phyloP scores from a whole-genome alignment of 2,797 vertebrate genomes.

The Periophthalmus magnuspinnatus region DNA sequence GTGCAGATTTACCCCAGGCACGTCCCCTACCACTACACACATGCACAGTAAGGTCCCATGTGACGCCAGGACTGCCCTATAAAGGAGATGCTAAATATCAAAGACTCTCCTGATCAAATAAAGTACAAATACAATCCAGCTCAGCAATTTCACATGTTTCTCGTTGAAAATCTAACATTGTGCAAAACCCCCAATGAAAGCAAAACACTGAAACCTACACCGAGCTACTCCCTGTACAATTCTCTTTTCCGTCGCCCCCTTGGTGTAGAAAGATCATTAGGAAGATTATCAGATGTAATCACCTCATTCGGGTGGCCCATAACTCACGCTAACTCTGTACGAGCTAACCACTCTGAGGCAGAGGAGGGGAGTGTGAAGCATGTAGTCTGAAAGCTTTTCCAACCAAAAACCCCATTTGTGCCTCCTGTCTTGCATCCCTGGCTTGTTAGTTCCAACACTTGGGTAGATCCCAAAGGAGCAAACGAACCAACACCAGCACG shows the following conservation, averaged over 20 bases:
- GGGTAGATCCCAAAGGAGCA: slow-evolving; percentile 72
- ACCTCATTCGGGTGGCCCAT: slow-evolving; percentile 60
- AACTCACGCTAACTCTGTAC: slow-evolving; percentile 40
- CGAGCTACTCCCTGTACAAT: slow-evolving; percentile 45
- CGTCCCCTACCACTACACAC: background rate
- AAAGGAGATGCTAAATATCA: no score
- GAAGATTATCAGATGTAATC: slow-evolving; percentile 71
- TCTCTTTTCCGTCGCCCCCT: slow-evolving; percentile 46
- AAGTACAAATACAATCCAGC: background rate
- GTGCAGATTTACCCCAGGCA: no score
- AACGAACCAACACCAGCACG: slow-evolving; percentile 65
- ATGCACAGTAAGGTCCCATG: background rate
- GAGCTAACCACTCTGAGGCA: slow-evolving; percentile 41
- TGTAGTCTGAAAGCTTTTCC: slow-evolving; percentile 70
- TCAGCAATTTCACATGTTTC: slow-evolving; percentile 35
- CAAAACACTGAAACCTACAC: slow-evolving; percentile 41
- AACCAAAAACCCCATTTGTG: slow-evolving; percentile 79
- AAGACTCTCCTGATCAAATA: no score
- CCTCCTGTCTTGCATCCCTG: slow-evolving; percentile 75
- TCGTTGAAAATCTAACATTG: slow-evolving; percentile 41
- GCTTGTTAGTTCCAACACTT: slow-evolving; percentile 83
- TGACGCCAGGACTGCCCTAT: no score
- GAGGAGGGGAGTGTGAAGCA: slow-evolving; percentile 21
- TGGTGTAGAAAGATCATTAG: slow-evolving; percentile 65
- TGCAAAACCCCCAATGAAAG: slow-evolving; percentile 47